These are phyloP conservation scores for Notechis scutatus DNA, from an alignment of 2,113 vertebrate species.

Conservation along the genomic window DNA sequence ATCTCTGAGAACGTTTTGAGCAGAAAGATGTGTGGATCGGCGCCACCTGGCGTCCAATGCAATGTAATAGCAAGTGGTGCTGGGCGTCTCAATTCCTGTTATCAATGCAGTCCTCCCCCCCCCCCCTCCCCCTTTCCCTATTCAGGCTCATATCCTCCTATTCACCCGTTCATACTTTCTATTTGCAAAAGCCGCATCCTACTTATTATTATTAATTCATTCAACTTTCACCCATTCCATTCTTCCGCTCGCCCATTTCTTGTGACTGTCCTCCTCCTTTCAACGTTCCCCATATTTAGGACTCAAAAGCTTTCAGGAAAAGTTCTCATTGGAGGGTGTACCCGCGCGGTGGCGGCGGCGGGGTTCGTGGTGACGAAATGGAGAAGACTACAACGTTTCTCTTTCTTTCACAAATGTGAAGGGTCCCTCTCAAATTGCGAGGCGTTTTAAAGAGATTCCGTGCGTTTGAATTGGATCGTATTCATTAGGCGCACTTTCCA, in stretches of 20 bases:
- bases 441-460: not conserved
- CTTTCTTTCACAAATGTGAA: not conserved
- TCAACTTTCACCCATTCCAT: not conserved
- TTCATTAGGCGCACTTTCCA: not conserved
- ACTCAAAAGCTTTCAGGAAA: not conserved
- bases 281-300: not conserved
- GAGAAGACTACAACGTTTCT: not conserved
- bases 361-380: not conserved
- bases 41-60: constrained; percentile 28
- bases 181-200: not conserved
- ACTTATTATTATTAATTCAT: not conserved
- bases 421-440: not conserved
- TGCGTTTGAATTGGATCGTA: not conserved
- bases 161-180: not conserved
- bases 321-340: not conserved
- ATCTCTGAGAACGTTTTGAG: fast-evolving
- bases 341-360: not conserved
- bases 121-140: not conserved
- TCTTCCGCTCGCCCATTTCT: not conserved
- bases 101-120: not conserved
- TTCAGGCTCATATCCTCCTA: not conserved
- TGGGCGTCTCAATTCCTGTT: not conserved
- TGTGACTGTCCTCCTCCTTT: not conserved
- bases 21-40: fast-evolving
- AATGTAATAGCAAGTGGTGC: fast-evolving